Evolutionary conservation across 2,888 invertebrate genomes (phyloP).

Genomic region (Muscina levida): DNA sequence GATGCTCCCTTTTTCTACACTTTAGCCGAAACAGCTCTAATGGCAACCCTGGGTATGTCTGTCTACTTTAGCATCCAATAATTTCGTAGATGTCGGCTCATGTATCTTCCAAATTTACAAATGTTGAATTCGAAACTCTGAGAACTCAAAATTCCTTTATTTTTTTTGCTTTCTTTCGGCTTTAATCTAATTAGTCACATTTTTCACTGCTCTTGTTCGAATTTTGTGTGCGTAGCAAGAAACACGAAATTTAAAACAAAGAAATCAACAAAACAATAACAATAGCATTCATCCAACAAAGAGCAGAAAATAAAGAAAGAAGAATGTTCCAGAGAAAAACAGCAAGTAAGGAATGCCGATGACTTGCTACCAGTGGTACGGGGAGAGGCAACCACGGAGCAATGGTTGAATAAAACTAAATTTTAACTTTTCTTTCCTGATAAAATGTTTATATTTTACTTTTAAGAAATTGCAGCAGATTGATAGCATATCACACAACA

Average conservation of each 20-base stretch:
- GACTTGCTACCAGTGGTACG: too few relatives aligned
- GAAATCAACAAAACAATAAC: background rate
- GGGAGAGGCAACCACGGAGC: background rate
- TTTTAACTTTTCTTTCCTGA: background rate
- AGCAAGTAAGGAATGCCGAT: too few relatives aligned
- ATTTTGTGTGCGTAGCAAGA: background rate
- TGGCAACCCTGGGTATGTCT: too few relatives aligned
- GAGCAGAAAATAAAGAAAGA: background rate
- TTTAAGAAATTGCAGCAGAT: background rate
- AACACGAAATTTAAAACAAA: background rate
- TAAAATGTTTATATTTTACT: background rate
- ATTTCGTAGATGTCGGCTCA: too few relatives aligned
- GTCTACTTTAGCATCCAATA: too few relatives aligned
- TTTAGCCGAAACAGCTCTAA: too few relatives aligned
- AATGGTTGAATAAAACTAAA: background rate
- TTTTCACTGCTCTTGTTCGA: background rate
- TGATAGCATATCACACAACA: background rate
- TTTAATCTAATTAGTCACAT: slow-evolving; percentile 34
- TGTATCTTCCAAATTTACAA: too few relatives aligned
- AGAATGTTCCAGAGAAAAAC: slow-evolving; percentile 26
- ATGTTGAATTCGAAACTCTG: too few relatives aligned
- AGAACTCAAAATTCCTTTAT: too few relatives aligned
- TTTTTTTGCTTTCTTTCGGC: too few relatives aligned
- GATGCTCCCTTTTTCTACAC: too few relatives aligned
- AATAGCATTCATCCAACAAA: slow-evolving; percentile 15